Percentiles rank a stretch among this genome's conserved stretches.
These are phyloP conservation scores for Sminthurinus aureus DNA, from an alignment of 2,888 invertebrate species.

Conservation along the genomic window DNA sequence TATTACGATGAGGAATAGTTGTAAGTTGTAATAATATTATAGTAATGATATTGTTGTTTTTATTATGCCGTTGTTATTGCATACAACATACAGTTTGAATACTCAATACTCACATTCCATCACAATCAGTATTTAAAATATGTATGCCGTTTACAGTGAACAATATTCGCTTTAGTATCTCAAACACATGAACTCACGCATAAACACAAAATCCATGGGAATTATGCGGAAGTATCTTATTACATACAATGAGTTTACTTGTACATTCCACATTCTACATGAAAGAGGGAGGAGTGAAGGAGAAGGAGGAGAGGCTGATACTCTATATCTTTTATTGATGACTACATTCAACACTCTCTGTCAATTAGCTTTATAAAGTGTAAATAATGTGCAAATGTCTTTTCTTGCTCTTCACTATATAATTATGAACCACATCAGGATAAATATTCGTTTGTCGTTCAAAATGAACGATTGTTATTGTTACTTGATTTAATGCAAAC, in stretches of 20 bases:
- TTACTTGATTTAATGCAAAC: background rate
- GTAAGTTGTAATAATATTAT: too few relatives aligned
- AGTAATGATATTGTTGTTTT: too few relatives aligned
- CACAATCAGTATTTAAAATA: background rate
- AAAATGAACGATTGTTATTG: background rate
- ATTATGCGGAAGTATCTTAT: conserved; percentile 26
- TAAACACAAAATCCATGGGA: background rate
- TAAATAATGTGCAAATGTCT: background rate
- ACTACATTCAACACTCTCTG: background rate
- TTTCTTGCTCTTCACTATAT: background rate
- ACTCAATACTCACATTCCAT: background rate
- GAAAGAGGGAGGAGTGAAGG: too few relatives aligned
- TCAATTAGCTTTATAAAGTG: background rate
- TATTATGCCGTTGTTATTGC: too few relatives aligned
- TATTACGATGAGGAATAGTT: too few relatives aligned
- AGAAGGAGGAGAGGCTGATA: background rate
- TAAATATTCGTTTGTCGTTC: background rate
- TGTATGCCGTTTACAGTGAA: background rate
- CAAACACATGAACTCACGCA: background rate
- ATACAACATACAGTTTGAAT: too few relatives aligned
- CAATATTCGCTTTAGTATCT: background rate
- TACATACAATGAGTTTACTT: background rate
- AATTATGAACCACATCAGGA: background rate
- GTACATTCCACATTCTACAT: too few relatives aligned
- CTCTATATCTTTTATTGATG: background rate